Percentiles rank a stretch among this genome's conserved stretches.
phyloP scores from a whole-genome alignment of 2,113 vertebrate species.

The Aptenodytes forsteri region DNA sequence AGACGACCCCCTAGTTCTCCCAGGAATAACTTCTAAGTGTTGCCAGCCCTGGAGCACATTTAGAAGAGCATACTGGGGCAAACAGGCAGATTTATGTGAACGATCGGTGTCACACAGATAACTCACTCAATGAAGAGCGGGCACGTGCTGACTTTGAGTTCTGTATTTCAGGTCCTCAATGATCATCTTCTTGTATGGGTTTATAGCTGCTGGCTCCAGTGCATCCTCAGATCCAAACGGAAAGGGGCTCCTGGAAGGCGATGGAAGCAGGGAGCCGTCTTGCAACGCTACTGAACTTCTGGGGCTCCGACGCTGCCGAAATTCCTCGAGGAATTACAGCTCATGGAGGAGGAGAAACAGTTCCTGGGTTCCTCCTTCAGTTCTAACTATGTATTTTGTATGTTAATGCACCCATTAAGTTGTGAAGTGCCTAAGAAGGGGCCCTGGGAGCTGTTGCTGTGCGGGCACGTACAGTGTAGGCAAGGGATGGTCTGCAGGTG shows the following conservation, averaged over 20 bases:
- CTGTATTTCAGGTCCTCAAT: background rate
- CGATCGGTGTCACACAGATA: accelerated
- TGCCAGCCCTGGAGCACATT: background rate
- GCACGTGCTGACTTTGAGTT: background rate
- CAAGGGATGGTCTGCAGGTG: accelerated
- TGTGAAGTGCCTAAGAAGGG: accelerated
- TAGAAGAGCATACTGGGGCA: background rate
- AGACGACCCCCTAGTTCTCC: background rate
- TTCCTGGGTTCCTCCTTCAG: background rate
- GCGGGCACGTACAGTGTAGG: accelerated
- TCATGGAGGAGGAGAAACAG: background rate
- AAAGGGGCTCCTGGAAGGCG: background rate
- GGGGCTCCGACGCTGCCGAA: background rate
- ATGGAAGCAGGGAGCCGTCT: background rate
- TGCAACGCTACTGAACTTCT: accelerated
- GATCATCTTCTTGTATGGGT: accelerated
- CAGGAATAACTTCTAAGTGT: accelerated
- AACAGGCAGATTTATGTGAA: background rate
- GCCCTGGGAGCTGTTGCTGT: background rate
- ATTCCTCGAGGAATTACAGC: background rate
- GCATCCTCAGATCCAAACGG: background rate
- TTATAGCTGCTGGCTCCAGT: background rate
- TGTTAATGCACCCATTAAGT: accelerated
- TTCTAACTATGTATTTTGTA: accelerated
- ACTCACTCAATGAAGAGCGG: accelerated